A percentile compares a stretch with the other conserved stretches of the same genome.
Conservation (phyloP, 2,888 invertebrate genomes). For the Arrhopalites spinosus region DNA sequence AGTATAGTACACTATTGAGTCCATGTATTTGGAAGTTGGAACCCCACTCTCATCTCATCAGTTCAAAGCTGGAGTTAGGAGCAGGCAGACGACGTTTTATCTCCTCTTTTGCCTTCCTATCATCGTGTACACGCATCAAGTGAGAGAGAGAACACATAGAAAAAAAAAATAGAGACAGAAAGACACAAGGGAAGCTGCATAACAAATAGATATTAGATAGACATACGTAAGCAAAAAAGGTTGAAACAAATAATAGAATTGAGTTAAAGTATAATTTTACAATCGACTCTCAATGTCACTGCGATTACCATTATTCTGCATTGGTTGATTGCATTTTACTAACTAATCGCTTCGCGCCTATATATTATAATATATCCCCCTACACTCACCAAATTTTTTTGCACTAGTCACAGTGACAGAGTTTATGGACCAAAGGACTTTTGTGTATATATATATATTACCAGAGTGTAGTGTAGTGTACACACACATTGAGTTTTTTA, state of each 20-base stretch:
- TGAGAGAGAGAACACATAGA: neutral
- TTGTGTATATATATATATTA: no score
- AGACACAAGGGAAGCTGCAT: neutral
- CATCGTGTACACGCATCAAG: neutral
- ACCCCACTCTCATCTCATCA: slow-evolving; percentile 13
- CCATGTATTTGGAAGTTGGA: slow-evolving; percentile 14
- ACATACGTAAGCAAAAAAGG: neutral
- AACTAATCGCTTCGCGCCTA: neutral
- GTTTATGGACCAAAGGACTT: no score
- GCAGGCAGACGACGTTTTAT: slow-evolving; percentile 25
- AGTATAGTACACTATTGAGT: neutral
- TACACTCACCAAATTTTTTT: no score
- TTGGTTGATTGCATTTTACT: neutral
- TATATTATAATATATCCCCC: neutral
- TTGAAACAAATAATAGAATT: neutral
- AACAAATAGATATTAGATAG: neutral
- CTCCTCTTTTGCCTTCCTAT: slow-evolving; percentile 26
- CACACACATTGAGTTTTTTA: no score
- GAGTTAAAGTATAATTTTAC: slow-evolving; percentile 6
- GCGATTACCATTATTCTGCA: neutral
- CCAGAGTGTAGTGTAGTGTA: no score
- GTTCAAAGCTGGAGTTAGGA: slow-evolving; percentile 25
- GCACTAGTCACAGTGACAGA: no score
- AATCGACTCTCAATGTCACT: neutral
- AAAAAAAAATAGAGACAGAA: neutral